Base-by-base conservation (phyloP, 2,888 invertebrate species). In the Podabrus alpinus region DNA sequence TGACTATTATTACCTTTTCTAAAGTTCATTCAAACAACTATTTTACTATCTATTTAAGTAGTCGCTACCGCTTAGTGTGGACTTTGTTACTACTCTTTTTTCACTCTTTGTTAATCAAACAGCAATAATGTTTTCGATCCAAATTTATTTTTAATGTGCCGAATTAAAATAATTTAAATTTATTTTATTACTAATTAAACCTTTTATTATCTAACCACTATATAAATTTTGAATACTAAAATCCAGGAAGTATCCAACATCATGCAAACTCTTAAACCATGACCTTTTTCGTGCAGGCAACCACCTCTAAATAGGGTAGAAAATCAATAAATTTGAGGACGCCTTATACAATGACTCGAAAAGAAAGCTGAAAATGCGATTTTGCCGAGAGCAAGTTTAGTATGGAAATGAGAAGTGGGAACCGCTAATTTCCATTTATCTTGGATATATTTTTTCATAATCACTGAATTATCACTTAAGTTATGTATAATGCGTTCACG, bases 11-110 rank as follows among this genome's bases (percentile, higher is more conserved):
- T 74, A 72, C 75, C 71, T 71, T 75, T 75, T 68, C 71, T 72
- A 75, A 75, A 75, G 75, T 75, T 75, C 75, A 75, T 72, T 71
- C 72, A 68, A 66, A 70, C 61, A 73, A 74, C 67, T 74, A 74
- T 74, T 74, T 70, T 69, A 66, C 69, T 66, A 71, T 71, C 74
- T 74, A 74, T 74, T 74, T 71, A 68, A 71, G 59, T 62, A 62
- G 66, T 72, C 68, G 21, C 72, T 72, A 68, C 72, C 72, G 72
- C 72, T 25, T 72, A 15, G 15, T 60, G 59, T 21, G 16, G 25
- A 21, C n/a, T 69, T 24, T 69, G 15, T 13, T 24, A 15, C 60
- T 16, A 15, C 19, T 64, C 29, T 71, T 45, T 13, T 45, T 19
- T 45, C 19, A 21, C 45, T 59, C 13, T 17, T 64, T 64, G 21